Evolutionary conservation across 1,140 invertebrate genomes (phyloP), one percentile per base, ranked within the genome.

Genomic region (Odontomachus brunneus): DNA sequence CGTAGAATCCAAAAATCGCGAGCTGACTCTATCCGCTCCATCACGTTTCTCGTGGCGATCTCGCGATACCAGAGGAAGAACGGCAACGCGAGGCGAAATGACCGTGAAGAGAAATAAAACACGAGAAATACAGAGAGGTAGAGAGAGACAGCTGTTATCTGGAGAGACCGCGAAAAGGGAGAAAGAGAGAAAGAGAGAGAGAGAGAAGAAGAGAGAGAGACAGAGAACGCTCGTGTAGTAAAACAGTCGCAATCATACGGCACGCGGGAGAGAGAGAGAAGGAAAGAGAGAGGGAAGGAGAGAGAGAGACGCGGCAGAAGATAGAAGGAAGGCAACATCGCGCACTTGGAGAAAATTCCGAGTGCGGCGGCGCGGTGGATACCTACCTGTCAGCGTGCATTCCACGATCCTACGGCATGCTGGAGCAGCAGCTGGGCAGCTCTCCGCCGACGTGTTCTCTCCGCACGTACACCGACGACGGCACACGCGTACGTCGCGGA

Each of bases 341-440:
- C 38, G n/a, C 15, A 44, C 51, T 69, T 17, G 7, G 14, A 62
- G 72, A 87, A 72, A 89, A 90, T 88, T 89, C 87, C 66, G 89
- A 91, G 84, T 88, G 91, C 89, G 89, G 84, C 88, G 89, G 90
- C 90, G 89, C 88, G 81, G 85, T 71, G 84, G 81, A 48, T 75
- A 84, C 59, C 86, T 91, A 92, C 92, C 91, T 91, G 91, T 92
- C 89, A 91, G 90, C 90, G 88, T 88, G 84, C 90, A 91, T 93
- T 93, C 89, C 91, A 92, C 89, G 75, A 88, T 91, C 69, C 87
- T 85, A 89, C 80, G 82, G 81, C 84, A 75, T 87, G 85, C 65
- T 83, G 69, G 63, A 65, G 66, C 65, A 48, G 60, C 51, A n/a
- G 53, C 60, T 55, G 14, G 33, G 19, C 67, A 69, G 51, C 88